Evolutionary conservation across 2,888 invertebrate species (phyloP).

Genomic region (Nebria brevicollis): DNA sequence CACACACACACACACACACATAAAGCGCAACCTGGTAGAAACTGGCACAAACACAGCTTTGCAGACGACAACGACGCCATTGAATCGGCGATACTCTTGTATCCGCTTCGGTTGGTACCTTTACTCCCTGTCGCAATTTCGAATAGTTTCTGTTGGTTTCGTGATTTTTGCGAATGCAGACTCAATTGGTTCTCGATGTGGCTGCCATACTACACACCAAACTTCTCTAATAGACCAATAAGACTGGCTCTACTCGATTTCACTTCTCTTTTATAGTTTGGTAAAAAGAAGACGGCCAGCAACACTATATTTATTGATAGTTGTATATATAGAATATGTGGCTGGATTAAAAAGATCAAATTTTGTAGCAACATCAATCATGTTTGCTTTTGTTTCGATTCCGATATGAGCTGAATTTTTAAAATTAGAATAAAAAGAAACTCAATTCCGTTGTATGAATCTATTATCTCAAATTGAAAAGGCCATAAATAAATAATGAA

Average conservation of each 20-base stretch:
- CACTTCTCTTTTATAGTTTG: not conserved
- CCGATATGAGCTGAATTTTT: too few species aligned
- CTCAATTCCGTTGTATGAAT: too few species aligned
- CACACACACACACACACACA: not conserved
- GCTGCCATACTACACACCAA: not conserved
- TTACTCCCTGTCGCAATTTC: not conserved
- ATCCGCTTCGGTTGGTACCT: not conserved
- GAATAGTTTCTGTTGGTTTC: not conserved
- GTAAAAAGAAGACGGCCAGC: too few species aligned
- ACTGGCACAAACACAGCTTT: conserved; percentile 1
- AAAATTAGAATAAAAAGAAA: too few species aligned
- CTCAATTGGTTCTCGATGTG: not conserved
- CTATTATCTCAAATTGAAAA: too few species aligned
- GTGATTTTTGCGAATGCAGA: not conserved
- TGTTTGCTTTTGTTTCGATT: too few species aligned
- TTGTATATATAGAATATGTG: too few species aligned
- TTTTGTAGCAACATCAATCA: too few species aligned
- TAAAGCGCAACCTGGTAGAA: not conserved
- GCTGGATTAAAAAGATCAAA: too few species aligned
- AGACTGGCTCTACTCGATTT: not conserved
- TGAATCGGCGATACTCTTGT: not conserved
- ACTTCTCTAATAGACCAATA: not conserved
- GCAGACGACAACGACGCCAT: not conserved
- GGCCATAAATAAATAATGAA: too few species aligned
- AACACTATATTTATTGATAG: too few species aligned